A percentile compares a stretch with the other conserved stretches of the same genome.
phyloP scores from a whole-genome alignment of 2,797 vertebrate species.

The Sebastes matsubarae region DNA sequence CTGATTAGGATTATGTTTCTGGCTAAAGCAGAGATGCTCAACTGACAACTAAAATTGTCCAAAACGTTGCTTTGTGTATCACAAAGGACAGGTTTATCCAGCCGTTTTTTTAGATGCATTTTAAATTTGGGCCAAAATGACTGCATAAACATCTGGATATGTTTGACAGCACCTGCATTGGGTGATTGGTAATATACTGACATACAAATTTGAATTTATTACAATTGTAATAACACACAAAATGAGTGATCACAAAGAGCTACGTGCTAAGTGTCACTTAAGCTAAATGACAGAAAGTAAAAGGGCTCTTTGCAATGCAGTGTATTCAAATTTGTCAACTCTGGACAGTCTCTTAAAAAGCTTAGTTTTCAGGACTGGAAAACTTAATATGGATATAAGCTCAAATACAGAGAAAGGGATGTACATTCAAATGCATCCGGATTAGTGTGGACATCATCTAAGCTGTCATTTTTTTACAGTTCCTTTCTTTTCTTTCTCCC shows the following conservation, averaged over 20 bases:
- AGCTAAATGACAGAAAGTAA: background rate
- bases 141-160: background rate
- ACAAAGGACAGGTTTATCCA: background rate
- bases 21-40: background rate
- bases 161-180: background rate
- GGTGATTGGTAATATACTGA: background rate
- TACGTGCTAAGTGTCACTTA: no score
- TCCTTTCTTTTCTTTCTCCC: constrained; percentile 5
- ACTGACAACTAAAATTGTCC: background rate
- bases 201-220: background rate
- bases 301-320: background rate
- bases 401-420: background rate
- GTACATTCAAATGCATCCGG: background rate
- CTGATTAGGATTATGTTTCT: no score
- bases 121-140: background rate
- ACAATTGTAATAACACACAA: background rate
- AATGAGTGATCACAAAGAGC: background rate
- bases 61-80: background rate
- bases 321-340: background rate
- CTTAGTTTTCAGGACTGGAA: background rate
- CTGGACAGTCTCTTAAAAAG: background rate
- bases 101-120: background rate
- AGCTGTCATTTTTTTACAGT: constrained; percentile 2
- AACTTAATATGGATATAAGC: constrained; percentile 1
- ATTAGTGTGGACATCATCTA: constrained; percentile 28